A percentile compares a stretch with the other conserved stretches of the same genome.
phyloP scores from a whole-genome alignment of 2,113 vertebrate genomes.

The Falcunculus frontatus region DNA sequence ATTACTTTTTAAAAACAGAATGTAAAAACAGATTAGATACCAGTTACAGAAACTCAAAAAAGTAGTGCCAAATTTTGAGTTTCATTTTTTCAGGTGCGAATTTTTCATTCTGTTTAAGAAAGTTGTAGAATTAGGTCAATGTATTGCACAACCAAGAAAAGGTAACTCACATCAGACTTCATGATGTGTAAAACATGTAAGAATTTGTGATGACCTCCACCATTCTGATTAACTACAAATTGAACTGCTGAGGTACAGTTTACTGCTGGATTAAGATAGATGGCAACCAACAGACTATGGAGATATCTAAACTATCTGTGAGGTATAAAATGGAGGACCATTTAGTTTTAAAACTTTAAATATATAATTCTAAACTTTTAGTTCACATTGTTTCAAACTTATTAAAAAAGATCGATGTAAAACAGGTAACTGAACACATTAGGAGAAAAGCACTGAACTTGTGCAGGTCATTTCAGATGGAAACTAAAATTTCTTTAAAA shows the following conservation, averaged over 20 bases:
- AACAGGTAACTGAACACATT: not conserved
- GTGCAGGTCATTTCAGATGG: not conserved
- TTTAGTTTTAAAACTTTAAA: not conserved
- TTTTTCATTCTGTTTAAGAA: constrained; percentile 54
- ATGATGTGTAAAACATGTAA: not conserved
- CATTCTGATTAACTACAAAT: not conserved
- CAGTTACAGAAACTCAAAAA: constrained; percentile 63
- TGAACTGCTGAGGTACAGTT: not conserved
- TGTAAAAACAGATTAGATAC: constrained; percentile 52
- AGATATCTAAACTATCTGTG: not conserved
- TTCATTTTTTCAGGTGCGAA: constrained; percentile 24
- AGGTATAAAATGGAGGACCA: not conserved
- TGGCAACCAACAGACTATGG: not conserved
- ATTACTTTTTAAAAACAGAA: constrained; percentile 59
- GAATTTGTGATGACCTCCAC: not conserved
- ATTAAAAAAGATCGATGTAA: not conserved
- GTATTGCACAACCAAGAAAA: constrained; percentile 65
- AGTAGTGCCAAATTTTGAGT: constrained; percentile 53
- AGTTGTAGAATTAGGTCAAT: not conserved
- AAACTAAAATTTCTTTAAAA: not conserved
- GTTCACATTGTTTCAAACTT: not conserved
- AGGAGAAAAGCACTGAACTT: not conserved
- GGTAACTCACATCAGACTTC: not conserved
- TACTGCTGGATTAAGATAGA: not conserved
- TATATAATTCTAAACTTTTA: not conserved